Base-by-base conservation (phyloP, 1,140 invertebrate species). In the Arctopsyche grandis region DNA sequence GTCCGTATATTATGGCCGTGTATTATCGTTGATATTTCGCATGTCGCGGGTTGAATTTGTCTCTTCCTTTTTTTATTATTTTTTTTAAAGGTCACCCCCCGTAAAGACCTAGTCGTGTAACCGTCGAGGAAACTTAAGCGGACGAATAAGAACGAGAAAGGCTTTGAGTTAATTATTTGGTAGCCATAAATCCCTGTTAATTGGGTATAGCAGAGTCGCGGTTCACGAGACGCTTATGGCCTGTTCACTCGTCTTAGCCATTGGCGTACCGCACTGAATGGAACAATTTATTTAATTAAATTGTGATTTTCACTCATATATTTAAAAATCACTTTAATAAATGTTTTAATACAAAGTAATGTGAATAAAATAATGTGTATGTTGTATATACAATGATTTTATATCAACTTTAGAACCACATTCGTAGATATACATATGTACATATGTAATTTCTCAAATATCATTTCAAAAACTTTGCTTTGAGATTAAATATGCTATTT, bases 151-250 rank as follows among this genome's bases (percentile, higher is more conserved):
- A 69, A 78, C 70, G 71, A 56, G 81, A 76, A 69, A 3, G 76
- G 77, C 79, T 74, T 80, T 82, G 79, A 82, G 81, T 82, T 82
- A 82, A 82, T 82, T 82, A 82, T 82, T 82, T 82, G 81, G 81
- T 82, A 80, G 79, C 81, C 79, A 82, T 82, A 82, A 82, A 82
- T 82, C 81, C 81, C 79, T 80, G 81, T 82, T 82, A 82, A 82
- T 82, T 82, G 81, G 81, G 81, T 82, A 82, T 82, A 80, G 81
- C 81, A 79, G 69, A 82, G 81, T 82, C 79, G 81, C 81, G 81
- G 81, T 82, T 82, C 81, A 80, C 79, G 77, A 79, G 81, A 80
- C 81, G 81, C 81, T 82, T 82, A 82, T 82, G 81, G 81, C 79
- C 76, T 82, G 71, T 79, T 79, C 77, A 69, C 77, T 76, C 52